Conservation (phyloP, 2,797 vertebrate genomes). For the Triplophysa bombifrons region DNA sequence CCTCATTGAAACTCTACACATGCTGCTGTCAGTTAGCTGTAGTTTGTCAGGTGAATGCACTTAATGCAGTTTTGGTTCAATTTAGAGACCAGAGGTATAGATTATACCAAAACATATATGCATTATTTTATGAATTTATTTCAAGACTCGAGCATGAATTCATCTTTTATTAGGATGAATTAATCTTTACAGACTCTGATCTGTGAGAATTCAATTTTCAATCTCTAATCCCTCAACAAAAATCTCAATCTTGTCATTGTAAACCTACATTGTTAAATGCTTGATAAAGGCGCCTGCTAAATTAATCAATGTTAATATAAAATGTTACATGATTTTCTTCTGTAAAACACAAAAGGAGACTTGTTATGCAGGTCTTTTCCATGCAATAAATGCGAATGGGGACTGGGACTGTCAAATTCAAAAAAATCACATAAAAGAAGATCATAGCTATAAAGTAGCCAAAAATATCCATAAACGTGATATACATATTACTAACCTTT, state of each 20-base stretch:
- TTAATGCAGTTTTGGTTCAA: constrained; percentile 22
- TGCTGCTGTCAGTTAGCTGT: constrained; percentile 53
- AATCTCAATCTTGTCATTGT: background rate
- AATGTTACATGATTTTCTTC: background rate
- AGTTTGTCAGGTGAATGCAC: constrained; percentile 32
- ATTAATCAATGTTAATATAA: background rate
- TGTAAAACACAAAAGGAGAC: background rate
- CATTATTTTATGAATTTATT: constrained; percentile 2
- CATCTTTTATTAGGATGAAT: constrained; percentile 2
- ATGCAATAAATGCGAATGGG: background rate
- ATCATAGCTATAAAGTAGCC: background rate
- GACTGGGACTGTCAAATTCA: background rate
- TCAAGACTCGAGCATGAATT: background rate
- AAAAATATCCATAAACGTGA: too few species aligned
- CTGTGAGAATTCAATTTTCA: constrained; percentile 3
- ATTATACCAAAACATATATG: constrained; percentile 8
- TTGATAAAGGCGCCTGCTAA: background rate
- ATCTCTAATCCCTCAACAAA: background rate
- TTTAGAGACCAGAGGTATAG: background rate
- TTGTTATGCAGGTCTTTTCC: background rate
- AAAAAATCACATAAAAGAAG: background rate
- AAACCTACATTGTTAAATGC: background rate
- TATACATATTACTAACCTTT: background rate
- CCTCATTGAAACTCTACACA: constrained; percentile 44
- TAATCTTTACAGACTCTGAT: background rate